A percentile compares a stretch with the other conserved stretches of the same genome.
Evolutionary conservation across 2,797 vertebrate species (phyloP).

Genomic region (Rhabdomys pumilio): DNA sequence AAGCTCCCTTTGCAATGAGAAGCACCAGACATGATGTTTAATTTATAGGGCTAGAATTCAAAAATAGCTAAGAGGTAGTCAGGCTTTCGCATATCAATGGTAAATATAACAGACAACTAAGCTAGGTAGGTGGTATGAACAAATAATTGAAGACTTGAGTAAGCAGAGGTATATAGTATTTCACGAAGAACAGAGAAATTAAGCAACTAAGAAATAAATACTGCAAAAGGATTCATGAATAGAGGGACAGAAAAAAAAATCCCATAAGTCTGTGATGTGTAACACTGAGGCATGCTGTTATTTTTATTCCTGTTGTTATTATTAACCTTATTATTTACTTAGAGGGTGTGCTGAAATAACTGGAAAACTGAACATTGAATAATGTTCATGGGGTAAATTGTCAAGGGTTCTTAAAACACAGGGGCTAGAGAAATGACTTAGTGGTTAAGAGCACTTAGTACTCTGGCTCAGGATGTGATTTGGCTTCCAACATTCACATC

Average conservation of each 20-base stretch:
- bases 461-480: background rate
- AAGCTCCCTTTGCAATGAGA: background rate
- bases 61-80: background rate
- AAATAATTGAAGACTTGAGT: background rate
- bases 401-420: background rate
- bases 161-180: background rate
- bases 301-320: background rate
- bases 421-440: background rate
- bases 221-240: background rate
- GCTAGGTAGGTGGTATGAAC: accelerated
- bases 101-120: background rate
- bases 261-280: background rate
- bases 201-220: background rate
- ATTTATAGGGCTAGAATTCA: background rate
- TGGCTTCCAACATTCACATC: background rate
- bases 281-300: background rate
- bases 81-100: background rate
- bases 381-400: background rate
- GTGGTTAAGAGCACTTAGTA: background rate
- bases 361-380: background rate
- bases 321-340: background rate
- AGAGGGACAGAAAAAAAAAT: background rate
- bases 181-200: background rate
- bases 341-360: background rate
- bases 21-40: background rate